These are phyloP conservation scores for Ophion ellenae DNA, from an alignment of 2,888 invertebrate genomes.

Conservation along the genomic window DNA sequence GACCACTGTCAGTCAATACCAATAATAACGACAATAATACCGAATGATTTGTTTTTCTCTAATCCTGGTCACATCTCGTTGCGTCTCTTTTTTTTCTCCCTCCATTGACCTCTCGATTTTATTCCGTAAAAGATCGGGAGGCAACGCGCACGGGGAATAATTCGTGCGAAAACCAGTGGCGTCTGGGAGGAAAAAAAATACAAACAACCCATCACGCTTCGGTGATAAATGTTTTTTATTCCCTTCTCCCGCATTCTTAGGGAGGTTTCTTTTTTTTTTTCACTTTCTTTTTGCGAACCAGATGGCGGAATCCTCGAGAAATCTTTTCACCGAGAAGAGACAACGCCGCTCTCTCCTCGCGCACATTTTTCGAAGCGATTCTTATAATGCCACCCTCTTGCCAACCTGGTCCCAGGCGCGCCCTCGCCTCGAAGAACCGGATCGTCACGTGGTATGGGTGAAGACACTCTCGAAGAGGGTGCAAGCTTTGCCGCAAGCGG, in stretches of 20 bases:
- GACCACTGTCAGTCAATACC: no score
- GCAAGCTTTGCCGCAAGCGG: constrained; percentile 68
- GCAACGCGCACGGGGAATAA: constrained; percentile 15
- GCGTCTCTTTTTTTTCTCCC: neutral
- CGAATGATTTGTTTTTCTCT: neutral
- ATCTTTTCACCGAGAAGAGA: constrained; percentile 31
- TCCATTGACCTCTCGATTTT: constrained; percentile 10
- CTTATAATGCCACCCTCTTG: constrained; percentile 71
- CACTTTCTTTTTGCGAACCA: constrained; percentile 16
- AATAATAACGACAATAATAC: neutral
- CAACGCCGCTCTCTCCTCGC: constrained; percentile 27
- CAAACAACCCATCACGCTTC: constrained; percentile 64
- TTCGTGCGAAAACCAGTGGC: constrained; percentile 52
- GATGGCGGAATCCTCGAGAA: constrained; percentile 28
- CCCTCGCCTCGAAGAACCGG: constrained; percentile 34
- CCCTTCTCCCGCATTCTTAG: constrained; percentile 31
- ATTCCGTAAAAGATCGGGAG: neutral
- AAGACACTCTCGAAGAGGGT: constrained; percentile 58
- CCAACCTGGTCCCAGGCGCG: constrained; percentile 42
- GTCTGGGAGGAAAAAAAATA: constrained; percentile 57
- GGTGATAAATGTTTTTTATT: constrained; percentile 74
- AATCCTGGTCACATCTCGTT: neutral
- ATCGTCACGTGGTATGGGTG: constrained; percentile 39
- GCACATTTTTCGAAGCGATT: constrained; percentile 77
- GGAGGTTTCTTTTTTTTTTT: constrained; percentile 3